A percentile compares a stretch with the other conserved stretches of the same genome.
Evolutionary conservation across 2,113 vertebrate genomes (phyloP).

Genomic region (Trematocara stigmaticum): DNA sequence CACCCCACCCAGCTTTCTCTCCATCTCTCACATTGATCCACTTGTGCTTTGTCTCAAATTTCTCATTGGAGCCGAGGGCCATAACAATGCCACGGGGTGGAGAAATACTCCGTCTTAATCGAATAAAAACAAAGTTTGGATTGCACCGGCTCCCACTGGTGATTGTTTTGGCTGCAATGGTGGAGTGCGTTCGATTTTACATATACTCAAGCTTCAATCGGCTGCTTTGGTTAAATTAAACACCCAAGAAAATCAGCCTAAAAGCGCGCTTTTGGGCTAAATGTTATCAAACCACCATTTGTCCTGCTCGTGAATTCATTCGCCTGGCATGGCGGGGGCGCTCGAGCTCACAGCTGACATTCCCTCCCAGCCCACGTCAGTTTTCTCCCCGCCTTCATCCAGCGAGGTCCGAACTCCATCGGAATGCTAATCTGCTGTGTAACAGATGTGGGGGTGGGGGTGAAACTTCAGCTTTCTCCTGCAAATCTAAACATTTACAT

Average conservation of each 20-base stretch:
- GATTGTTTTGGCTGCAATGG: conserved; percentile 2
- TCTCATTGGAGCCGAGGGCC: not conserved
- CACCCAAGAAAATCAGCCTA: too few relatives aligned
- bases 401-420: not conserved
- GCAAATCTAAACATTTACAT: conserved; percentile 52
- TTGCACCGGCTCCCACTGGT: not conserved
- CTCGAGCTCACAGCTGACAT: conserved; percentile 15
- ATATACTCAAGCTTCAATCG: not conserved
- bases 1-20: not conserved
- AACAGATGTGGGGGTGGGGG: not conserved
- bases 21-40: conserved; percentile 20
- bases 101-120: not conserved
- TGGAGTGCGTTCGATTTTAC: not conserved
- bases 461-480: not conserved
- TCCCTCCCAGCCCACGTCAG: conserved; percentile 9
- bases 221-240: not conserved
- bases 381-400: conserved; percentile 8
- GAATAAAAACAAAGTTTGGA: conserved; percentile 14
- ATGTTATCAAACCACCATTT: not conserved
- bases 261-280: not conserved
- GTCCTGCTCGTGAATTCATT: not conserved
- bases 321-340: not conserved
- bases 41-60: conserved; percentile 36
- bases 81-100: not conserved
- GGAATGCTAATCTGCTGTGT: conserved; percentile 11